phyloP scores from a whole-genome alignment of 2,797 vertebrate genomes.

The Poeciliopsis presidionis region DNA sequence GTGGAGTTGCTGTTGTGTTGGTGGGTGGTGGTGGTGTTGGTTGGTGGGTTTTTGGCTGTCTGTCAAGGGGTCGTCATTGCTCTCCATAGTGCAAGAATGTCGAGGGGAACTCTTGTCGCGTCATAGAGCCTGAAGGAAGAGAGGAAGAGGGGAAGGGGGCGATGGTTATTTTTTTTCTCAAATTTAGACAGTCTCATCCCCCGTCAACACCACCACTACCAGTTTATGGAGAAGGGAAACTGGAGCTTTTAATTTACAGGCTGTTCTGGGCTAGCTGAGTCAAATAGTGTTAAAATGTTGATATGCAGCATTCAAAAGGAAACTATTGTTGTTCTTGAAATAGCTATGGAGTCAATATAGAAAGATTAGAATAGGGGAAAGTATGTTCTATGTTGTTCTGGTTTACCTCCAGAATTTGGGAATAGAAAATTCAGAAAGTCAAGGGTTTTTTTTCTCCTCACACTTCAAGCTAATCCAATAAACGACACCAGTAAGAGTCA shows the following conservation, averaged over 20 bases:
- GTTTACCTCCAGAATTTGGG: neutral
- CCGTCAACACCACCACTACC: slow-evolving; percentile 25
- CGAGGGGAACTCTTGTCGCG: slow-evolving; percentile 76
- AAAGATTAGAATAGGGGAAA: neutral
- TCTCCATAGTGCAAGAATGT: slow-evolving; percentile 77
- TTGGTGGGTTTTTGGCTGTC: slow-evolving; percentile 74
- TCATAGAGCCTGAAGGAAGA: slow-evolving; percentile 80
- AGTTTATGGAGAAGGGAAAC: neutral
- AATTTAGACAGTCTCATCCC: slow-evolving; percentile 44
- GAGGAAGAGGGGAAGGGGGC: slow-evolving; percentile 39
- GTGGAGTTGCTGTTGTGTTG: slow-evolving; percentile 51
- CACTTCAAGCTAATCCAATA: neutral
- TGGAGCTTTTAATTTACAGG: neutral
- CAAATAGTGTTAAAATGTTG: neutral
- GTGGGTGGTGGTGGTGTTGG: slow-evolving; percentile 52
- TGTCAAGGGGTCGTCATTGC: slow-evolving; percentile 79
- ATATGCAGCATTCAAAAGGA: neutral
- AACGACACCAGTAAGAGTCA: neutral
- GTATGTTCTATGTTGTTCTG: neutral
- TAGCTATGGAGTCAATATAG: neutral
- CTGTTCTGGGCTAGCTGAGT: neutral
- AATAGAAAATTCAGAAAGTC: neutral
- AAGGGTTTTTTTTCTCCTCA: neutral
- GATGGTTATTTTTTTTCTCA: slow-evolving; percentile 30
- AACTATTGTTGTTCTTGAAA: neutral